These are phyloP conservation scores for Zosterops japonicus DNA, from an alignment of 2,113 vertebrate species.

Conservation along the genomic window DNA sequence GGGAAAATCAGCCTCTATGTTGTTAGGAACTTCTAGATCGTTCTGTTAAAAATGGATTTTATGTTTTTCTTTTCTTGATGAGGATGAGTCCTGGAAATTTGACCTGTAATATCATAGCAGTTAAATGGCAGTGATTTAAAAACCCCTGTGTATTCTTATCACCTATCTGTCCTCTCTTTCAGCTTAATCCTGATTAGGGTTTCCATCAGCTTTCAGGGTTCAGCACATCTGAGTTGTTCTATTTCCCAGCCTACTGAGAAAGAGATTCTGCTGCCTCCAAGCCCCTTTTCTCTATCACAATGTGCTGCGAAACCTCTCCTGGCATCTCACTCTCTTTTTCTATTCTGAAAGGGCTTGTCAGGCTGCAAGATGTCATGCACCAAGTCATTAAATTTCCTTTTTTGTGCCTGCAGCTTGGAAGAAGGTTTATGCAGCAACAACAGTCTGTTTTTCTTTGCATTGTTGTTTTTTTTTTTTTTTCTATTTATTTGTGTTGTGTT, in stretches of 20 bases:
- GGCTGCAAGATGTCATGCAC: slow-evolving; percentile 1
- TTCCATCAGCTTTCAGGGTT: not conserved
- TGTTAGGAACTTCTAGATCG: not conserved
- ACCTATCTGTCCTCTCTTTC: not conserved
- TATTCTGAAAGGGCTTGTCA: not conserved
- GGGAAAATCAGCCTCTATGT: not conserved
- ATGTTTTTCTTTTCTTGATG: not conserved
- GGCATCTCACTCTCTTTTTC: not conserved
- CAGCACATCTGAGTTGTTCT: not conserved
- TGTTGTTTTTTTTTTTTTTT: not conserved
- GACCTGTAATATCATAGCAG: not conserved
- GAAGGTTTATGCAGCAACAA: slow-evolving; percentile 22
- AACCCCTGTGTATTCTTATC: not conserved
- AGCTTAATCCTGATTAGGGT: not conserved
- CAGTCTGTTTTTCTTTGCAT: slow-evolving; percentile 16
- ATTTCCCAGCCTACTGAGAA: not conserved
- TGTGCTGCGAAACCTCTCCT: not conserved
- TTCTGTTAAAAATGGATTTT: not conserved
- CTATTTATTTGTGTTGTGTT: slow-evolving; percentile 42
- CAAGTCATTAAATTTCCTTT: slow-evolving; percentile 24
- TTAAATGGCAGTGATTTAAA: not conserved
- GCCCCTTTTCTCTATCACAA: not conserved
- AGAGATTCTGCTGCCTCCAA: not conserved
- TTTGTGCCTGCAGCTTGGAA: slow-evolving; percentile 8
- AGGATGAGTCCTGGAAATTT: not conserved